Conservation (phyloP, 2,797 vertebrate genomes). For the Anisognathus igniventris region DNA sequence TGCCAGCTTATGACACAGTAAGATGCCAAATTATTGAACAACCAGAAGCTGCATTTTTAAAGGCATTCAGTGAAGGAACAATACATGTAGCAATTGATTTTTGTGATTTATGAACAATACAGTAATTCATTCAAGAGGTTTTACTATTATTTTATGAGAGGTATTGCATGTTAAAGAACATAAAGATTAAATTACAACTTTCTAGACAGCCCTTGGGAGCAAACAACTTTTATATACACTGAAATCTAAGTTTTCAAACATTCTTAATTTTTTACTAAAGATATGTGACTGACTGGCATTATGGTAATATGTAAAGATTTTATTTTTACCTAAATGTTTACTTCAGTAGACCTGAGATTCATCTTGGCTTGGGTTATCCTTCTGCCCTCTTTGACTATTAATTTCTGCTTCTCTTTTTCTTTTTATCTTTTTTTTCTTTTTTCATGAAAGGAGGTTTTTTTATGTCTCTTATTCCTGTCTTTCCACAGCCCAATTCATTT, state of each 20-base stretch:
- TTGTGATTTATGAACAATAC: slow-evolving; percentile 12
- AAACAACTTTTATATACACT: neutral
- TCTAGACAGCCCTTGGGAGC: neutral
- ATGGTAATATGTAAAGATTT: neutral
- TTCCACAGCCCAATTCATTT: neutral
- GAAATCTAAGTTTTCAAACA: neutral
- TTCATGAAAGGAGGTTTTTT: neutral
- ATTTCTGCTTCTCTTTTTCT: neutral
- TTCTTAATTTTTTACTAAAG: neutral
- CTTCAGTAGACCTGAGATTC: neutral
- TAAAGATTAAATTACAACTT: neutral
- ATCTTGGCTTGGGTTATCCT: neutral
- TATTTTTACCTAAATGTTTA: neutral
- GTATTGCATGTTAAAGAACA: neutral
- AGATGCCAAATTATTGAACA: neutral
- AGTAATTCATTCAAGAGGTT: neutral
- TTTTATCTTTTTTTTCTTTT: neutral
- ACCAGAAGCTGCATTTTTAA: slow-evolving; percentile 8
- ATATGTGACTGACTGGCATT: neutral
- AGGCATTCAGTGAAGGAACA: neutral
- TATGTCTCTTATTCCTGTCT: neutral
- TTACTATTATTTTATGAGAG: neutral
- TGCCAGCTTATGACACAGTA: neutral
- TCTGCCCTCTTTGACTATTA: neutral
- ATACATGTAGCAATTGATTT: slow-evolving; percentile 3